These are phyloP conservation scores for Microcebus ravelobensis DNA, from an alignment of 2,113 vertebrate genomes.

Conservation along the genomic window DNA sequence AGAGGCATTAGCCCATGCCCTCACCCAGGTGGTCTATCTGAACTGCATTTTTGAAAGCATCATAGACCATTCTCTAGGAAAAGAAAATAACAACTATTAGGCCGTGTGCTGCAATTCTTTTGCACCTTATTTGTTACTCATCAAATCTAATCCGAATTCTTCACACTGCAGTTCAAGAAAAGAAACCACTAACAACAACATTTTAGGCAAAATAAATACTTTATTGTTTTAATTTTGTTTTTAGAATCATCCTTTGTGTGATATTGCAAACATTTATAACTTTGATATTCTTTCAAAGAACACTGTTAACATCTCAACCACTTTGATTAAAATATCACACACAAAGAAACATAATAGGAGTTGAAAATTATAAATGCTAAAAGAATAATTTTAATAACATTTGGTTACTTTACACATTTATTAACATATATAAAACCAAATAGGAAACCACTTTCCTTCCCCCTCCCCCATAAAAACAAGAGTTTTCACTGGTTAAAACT, in stretches of 20 bases:
- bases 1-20: not conserved
- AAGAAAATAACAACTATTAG: not conserved
- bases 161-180: conserved; percentile 60
- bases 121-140: not conserved
- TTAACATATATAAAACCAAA: conserved; percentile 73
- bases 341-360: conserved; percentile 76
- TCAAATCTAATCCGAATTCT: conserved; percentile 47
- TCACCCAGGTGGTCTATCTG: not conserved
- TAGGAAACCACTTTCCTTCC: conserved; percentile 63
- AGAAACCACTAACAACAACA: conserved; percentile 66
- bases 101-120: not conserved
- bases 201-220: conserved; percentile 91
- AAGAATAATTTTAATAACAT: conserved; percentile 75
- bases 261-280: conserved; percentile 83
- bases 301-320: conserved; percentile 82
- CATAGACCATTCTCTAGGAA: not conserved
- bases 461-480: conserved; percentile 51
- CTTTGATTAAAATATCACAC: conserved; percentile 84
- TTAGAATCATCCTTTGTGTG: conserved; percentile 86
- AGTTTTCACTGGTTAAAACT: conserved; percentile 68
- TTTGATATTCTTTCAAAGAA: conserved; percentile 82
- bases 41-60: not conserved
- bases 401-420: conserved; percentile 79
- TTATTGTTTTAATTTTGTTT: conserved; percentile 88
- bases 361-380: conserved; percentile 77